Percentiles rank a stretch among this genome's conserved stretches.
These are phyloP conservation scores for Tetragonula clypearis DNA, from an alignment of 1,140 invertebrate genomes.

Conservation along the genomic window DNA sequence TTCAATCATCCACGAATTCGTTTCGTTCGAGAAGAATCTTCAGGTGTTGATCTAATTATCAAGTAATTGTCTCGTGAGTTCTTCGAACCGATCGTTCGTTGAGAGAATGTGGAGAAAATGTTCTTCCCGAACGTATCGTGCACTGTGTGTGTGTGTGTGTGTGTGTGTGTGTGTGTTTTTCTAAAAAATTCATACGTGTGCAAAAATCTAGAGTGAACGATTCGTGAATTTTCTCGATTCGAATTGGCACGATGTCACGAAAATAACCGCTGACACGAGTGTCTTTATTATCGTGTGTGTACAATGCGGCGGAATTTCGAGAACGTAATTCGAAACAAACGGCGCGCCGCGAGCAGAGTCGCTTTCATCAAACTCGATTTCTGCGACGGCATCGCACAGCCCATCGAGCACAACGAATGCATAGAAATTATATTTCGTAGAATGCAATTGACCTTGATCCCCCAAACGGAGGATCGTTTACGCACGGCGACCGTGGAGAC, in stretches of 20 bases:
- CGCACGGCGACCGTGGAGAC: conserved; percentile 10
- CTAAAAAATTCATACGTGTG: neutral
- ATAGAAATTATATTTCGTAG: conserved; percentile 25
- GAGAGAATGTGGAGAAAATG: neutral
- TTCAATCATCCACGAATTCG: neutral
- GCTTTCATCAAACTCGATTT: neutral
- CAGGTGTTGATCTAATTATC: neutral
- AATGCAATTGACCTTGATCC: conserved; percentile 44
- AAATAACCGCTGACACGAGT: conserved; percentile 16
- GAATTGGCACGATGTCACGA: neutral
- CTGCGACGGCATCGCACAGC: neutral
- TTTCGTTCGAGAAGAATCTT: neutral
- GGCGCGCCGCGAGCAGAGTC: neutral
- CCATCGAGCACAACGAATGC: conserved; percentile 23
- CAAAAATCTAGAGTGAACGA: neutral
- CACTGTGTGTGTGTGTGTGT: neutral
- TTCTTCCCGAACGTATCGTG: conserved; percentile 31
- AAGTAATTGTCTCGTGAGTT: neutral
- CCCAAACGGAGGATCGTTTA: conserved; percentile 5
- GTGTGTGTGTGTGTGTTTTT: neutral
- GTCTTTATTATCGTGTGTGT: neutral
- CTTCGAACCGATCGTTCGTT: too few relatives aligned
- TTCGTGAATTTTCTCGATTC: neutral
- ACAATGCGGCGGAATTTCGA: neutral
- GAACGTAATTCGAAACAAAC: neutral